Base-by-base conservation (phyloP, 2,888 invertebrate genomes). In the Acrobeloides nanus region DNA sequence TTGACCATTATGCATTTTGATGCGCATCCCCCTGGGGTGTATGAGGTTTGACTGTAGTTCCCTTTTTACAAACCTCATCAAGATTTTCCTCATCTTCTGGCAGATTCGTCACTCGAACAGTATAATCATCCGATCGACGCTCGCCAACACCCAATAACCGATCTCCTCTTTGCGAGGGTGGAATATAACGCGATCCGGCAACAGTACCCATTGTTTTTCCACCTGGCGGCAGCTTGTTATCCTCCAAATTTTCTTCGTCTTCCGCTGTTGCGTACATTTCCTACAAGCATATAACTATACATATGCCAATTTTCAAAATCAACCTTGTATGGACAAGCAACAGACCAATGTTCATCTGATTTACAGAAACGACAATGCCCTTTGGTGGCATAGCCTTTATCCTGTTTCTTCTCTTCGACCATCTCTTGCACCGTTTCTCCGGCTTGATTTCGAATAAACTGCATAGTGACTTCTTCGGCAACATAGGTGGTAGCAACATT, bases 311-410 rank as follows among this genome's bases (percentile, higher is more conserved):
- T 15, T 10, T 3, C 2, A 35, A 44, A 38, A 48, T 12, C 86
- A 69, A 92, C 89, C 77, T 90, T 93, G 82, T 88, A 95, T 0
- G 97, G 97, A 81, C 97, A 97, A 73, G 87, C 86, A 32, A 89
- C 84, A 27, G 93, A 92, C 92, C 93, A 97, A 81, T 97, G 97
- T 74, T 93, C 93, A 33, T 71, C 66, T 44, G 63, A 62, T 54
- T 71, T 73, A 52, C 72, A 70, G 51, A 63, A 59, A 48, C 73
- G 72, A 51, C 72, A 69, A 50, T 68, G 69, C 20, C 37, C 44
- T 15, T 35, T 38, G 1, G 52, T 27, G 20, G 41, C 40, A 8
- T 26, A 48, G 7, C 42, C 60, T 21, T 31, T 32, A 29, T 57
- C 53, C n/a, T 27, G 26, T 24, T 41, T 42, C 41, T 55, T 54